These are phyloP conservation scores for Huso huso DNA, from an alignment of 2,797 vertebrate species.

Conservation along the genomic window DNA sequence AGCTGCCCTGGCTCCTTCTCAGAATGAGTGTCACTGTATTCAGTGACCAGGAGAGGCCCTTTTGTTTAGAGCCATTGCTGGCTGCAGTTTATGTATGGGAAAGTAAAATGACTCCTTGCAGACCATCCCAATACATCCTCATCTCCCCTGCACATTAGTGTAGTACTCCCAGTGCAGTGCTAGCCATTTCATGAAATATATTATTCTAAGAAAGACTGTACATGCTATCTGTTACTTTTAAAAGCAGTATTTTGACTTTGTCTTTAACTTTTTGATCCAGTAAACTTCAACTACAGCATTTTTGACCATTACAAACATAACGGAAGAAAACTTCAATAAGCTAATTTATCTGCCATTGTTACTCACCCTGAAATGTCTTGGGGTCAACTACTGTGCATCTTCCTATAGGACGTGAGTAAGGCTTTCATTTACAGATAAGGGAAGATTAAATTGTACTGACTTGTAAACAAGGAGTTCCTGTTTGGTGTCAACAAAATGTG, in stretches of 20 bases:
- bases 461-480: no score
- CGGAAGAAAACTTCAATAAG: conserved; percentile 5
- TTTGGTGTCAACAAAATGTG: no score
- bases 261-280: conserved; percentile 16
- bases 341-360: no score
- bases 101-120: conserved; percentile 42
- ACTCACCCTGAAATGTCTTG: no score
- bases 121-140: not conserved
- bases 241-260: conserved; percentile 10
- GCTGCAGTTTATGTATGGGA: conserved; percentile 58
- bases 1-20: conserved; percentile 54
- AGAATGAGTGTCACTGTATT: conserved; percentile 64
- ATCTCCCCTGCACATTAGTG: conserved; percentile 1
- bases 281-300: conserved; percentile 13
- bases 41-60: conserved; percentile 46
- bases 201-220: conserved; percentile 1
- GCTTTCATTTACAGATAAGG: no score
- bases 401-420: no score
- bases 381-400: no score
- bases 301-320: conserved; percentile 4
- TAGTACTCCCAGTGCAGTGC: not conserved
- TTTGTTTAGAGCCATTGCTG: conserved; percentile 50
- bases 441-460: no score
- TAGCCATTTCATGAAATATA: no score
- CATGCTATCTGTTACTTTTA: conserved; percentile 10